These are phyloP conservation scores for Pogona vitticeps DNA, from an alignment of 2,113 vertebrate genomes.

Conservation along the genomic window DNA sequence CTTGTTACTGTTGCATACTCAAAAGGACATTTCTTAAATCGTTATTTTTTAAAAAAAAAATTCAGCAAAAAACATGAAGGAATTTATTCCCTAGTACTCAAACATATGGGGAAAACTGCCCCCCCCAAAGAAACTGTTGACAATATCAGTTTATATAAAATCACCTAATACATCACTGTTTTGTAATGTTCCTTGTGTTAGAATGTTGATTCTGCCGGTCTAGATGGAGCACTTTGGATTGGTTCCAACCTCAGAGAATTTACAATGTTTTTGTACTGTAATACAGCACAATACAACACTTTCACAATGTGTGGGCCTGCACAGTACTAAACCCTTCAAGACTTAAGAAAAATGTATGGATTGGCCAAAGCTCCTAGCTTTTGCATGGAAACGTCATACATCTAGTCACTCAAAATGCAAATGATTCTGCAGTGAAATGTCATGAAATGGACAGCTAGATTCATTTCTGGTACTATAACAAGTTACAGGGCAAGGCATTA, in stretches of 20 bases:
- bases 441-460: background rate
- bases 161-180: background rate
- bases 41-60: background rate
- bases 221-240: background rate
- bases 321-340: background rate
- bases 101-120: background rate
- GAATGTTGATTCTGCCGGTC: conserved; percentile 4
- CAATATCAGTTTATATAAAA: background rate
- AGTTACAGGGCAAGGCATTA: conserved; percentile 13
- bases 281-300: background rate
- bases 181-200: background rate
- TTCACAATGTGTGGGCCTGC: background rate
- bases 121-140: background rate
- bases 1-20: background rate
- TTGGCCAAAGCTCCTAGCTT: conserved; percentile 6
- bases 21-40: background rate
- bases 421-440: background rate
- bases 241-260: background rate
- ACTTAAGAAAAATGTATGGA: background rate
- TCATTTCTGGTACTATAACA: conserved; percentile 19
- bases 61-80: background rate
- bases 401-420: conserved; percentile 13
- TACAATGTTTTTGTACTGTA: background rate
- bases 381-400: background rate
- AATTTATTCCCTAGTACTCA: background rate